A percentile compares a stretch with the other conserved stretches of the same genome.
These are phyloP conservation scores for Diabrotica virgifera DNA, from an alignment of 1,140 invertebrate genomes.

Conservation along the genomic window DNA sequence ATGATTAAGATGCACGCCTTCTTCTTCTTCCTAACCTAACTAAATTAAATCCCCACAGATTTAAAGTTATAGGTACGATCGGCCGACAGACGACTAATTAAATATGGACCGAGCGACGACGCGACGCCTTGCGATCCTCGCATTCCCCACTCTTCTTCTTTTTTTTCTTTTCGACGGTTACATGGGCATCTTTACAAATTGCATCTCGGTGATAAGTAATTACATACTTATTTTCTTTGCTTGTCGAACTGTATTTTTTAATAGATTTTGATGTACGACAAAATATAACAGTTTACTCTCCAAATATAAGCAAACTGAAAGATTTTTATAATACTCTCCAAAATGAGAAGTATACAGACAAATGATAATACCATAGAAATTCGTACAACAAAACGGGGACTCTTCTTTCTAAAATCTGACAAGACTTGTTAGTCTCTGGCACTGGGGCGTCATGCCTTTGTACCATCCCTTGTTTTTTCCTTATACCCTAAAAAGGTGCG, in stretches of 20 bases:
- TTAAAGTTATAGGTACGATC: conserved; percentile 20
- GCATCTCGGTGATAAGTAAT: background rate
- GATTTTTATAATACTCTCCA: background rate
- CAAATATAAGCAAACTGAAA: background rate
- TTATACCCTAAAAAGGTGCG: no score
- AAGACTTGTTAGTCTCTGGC: no score
- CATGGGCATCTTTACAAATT: no score
- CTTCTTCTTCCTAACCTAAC: conserved; percentile 27
- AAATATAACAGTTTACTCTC: background rate
- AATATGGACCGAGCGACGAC: conserved; percentile 23
- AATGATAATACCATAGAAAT: no score
- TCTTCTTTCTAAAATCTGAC: no score
- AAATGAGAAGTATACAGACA: no score
- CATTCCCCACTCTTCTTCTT: background rate
- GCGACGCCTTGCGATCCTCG: background rate
- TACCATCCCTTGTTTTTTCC: no score
- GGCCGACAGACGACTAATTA: conserved; percentile 29
- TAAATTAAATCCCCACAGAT: conserved; percentile 34
- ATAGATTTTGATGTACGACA: background rate
- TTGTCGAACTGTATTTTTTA: background rate
- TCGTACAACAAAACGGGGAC: no score
- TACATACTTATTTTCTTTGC: background rate
- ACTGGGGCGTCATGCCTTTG: no score
- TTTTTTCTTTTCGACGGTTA: background rate
- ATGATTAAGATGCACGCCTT: conserved; percentile 34